These are phyloP conservation scores for Casuarius casuarius DNA, from an alignment of 2,113 vertebrate species.

Conservation along the genomic window DNA sequence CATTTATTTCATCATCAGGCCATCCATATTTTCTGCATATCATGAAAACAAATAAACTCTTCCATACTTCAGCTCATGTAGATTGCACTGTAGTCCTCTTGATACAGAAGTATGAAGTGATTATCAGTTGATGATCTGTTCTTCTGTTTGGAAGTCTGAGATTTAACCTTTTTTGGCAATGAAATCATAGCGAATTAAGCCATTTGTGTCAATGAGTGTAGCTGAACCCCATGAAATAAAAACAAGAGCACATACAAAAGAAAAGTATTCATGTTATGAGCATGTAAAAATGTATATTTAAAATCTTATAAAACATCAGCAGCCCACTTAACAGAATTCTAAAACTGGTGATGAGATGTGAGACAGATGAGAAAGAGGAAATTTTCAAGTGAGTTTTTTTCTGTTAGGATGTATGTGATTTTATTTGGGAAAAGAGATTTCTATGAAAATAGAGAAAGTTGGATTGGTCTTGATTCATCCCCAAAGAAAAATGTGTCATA, in stretches of 20 bases:
- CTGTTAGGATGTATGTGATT: neutral
- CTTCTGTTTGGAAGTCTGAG: neutral
- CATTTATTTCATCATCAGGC: neutral
- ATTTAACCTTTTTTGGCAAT: neutral
- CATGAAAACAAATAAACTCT: neutral
- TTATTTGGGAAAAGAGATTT: neutral
- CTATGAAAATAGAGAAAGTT: neutral
- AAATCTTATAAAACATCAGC: neutral
- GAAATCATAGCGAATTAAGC: neutral
- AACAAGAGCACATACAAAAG: neutral
- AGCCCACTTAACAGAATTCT: neutral
- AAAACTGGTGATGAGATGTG: neutral
- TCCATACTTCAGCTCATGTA: neutral
- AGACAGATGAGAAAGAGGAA: neutral
- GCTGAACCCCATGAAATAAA: neutral
- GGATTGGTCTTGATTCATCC: neutral
- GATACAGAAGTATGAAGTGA: neutral
- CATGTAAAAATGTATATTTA: neutral
- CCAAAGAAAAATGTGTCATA: accelerated
- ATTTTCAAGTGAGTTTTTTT: neutral
- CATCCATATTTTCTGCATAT: neutral
- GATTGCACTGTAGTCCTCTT: neutral
- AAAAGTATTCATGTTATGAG: neutral
- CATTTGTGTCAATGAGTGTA: neutral
- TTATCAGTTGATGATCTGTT: neutral